phyloP scores from a whole-genome alignment of 2,797 vertebrate genomes.

The Acanthurus leucopareius region DNA sequence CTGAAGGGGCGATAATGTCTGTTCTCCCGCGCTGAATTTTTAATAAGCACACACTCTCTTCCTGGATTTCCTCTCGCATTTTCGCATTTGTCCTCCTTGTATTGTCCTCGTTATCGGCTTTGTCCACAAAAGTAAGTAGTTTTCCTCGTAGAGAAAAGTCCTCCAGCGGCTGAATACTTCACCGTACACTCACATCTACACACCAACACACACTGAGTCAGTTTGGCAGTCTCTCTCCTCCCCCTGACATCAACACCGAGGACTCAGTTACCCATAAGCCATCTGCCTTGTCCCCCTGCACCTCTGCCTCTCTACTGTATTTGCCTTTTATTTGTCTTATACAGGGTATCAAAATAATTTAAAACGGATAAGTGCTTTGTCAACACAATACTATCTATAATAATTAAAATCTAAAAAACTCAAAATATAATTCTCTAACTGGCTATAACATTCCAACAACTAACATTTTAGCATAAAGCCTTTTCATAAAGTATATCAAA shows the following conservation, averaged over 20 bases:
- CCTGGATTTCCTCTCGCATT: slow-evolving; percentile 69
- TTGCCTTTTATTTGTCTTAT: neutral
- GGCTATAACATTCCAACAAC: neutral
- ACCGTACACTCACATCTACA: slow-evolving; percentile 56
- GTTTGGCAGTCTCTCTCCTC: slow-evolving; percentile 68
- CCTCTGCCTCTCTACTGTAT: neutral
- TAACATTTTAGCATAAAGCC: neutral
- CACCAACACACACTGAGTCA: slow-evolving; percentile 47
- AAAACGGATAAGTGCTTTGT: neutral
- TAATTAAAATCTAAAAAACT: neutral
- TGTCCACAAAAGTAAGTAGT: slow-evolving; percentile 15
- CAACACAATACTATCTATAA: neutral
- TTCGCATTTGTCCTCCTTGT: slow-evolving; percentile 45
- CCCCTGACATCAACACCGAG: slow-evolving; percentile 74
- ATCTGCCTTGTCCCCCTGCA: slow-evolving; percentile 22
- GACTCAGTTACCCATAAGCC: slow-evolving; percentile 84
- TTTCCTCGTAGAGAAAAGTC: slow-evolving; percentile 45
- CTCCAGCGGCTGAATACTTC: slow-evolving; percentile 46
- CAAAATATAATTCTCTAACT: neutral
- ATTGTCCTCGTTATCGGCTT: neutral
- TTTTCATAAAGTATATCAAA: neutral
- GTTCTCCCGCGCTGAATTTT: slow-evolving; percentile 76
- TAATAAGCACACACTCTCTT: slow-evolving; percentile 66
- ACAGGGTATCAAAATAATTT: neutral
- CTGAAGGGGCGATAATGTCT: slow-evolving; percentile 43